A percentile compares a stretch with the other conserved stretches of the same genome.
Conservation (phyloP, 2,888 invertebrate species). For the Nemotelus pantherinus region DNA sequence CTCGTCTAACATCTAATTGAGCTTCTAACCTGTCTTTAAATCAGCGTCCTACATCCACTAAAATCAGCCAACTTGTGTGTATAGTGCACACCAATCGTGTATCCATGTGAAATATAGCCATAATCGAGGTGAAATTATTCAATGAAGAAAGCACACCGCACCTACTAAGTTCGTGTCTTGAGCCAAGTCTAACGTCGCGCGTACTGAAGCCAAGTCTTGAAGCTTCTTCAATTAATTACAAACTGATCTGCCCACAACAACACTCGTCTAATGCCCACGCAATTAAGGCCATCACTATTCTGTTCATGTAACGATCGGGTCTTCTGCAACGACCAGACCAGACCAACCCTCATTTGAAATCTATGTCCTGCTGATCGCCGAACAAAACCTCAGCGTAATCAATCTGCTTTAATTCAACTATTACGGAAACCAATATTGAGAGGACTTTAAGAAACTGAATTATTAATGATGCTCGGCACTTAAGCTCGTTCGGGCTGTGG, state of each 20-base stretch:
- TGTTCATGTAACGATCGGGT: background rate
- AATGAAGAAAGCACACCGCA: conserved; percentile 8
- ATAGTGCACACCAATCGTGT: background rate
- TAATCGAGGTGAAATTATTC: conserved; percentile 3
- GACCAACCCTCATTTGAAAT: conserved; percentile 18
- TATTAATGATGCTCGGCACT: conserved; percentile 3
- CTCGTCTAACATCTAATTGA: background rate
- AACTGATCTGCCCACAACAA: background rate
- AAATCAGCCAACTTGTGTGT: background rate
- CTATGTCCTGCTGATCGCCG: conserved; percentile 20
- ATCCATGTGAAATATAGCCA: conserved; percentile 1
- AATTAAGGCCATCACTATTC: conserved; percentile 25
- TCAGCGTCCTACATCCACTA: background rate
- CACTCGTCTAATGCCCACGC: conserved; percentile 19
- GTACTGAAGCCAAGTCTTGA: background rate
- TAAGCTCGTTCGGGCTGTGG: background rate
- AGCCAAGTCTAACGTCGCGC: background rate
- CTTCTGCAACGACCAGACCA: background rate
- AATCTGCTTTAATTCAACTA: conserved; percentile 19
- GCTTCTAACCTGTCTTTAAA: conserved; percentile 14
- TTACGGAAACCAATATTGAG: conserved; percentile 5
- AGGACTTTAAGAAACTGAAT: conserved; percentile 1
- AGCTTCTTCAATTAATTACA: conserved; percentile 23
- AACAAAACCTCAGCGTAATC: conserved; percentile 18
- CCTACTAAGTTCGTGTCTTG: background rate